Evolutionary conservation across 1,140 invertebrate genomes (phyloP), one percentile per base, ranked within the genome.

Genomic region (Nephotettix cincticeps): DNA sequence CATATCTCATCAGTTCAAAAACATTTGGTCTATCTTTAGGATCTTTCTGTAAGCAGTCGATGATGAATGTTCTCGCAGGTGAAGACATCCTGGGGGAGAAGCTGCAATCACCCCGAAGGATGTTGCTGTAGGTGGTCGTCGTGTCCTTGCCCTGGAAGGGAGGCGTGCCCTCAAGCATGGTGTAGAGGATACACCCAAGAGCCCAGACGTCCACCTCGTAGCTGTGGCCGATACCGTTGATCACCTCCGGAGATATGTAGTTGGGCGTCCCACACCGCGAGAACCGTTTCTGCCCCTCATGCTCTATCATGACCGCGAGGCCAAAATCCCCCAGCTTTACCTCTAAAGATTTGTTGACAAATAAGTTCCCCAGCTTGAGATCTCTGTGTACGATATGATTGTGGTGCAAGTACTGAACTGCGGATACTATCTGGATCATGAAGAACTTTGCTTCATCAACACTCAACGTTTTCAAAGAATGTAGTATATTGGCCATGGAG

Each of bases 241-340:
- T 77, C 1, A 91, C 88, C 79, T 91, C 90, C 40, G 90, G 90
- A 1, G 90, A 89, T 73, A 91, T 90, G 78, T 91, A 91, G 77
- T 91, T 91, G 6, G 90, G 90, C 17, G 90, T 91, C 28, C 90
- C 90, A 83, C 90, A 91, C 36, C 91, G 81, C 27, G 88, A 69
- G 61, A 14, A 66, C 30, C 28, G 6, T 61, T 71, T 63, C 0
- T 63, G 40, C n/a, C 56, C 30, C 4, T 28, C 17, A 58, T 27
- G 25, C 25, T 47, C 40, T 25, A 69, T 66, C 21, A 25, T 28
- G 36, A 32, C 29, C 3, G 91, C 91, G 23, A 93, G 78, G 9
- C 91, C 91, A 81, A 93, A 92, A 77, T 92, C 91, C 29, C 90
- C 91, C 72, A 92, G 88, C 80, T 93, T 92, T 9, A 91, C 82